Evolutionary conservation across 2,888 invertebrate species (phyloP).

Genomic region (Melanargia galathea): DNA sequence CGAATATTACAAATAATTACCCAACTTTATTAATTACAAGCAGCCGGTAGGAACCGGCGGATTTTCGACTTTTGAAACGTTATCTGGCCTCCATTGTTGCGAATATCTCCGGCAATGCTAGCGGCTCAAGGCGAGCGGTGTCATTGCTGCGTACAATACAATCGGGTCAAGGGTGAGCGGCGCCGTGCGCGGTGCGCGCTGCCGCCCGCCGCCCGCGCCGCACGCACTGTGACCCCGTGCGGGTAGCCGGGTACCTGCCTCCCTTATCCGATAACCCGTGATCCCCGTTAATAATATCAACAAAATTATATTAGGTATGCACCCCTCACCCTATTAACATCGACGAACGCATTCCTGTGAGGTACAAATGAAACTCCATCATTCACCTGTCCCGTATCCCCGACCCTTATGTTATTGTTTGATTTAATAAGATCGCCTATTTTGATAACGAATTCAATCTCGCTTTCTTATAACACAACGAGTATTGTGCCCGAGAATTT

Average conservation of each 20-base stretch:
- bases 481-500: constrained; percentile 29
- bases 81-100: constrained; percentile 83
- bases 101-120: constrained; percentile 82
- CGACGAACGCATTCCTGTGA: constrained; percentile 60
- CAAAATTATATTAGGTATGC: constrained; percentile 62
- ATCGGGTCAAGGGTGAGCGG: constrained; percentile 77
- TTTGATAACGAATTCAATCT: constrained; percentile 38
- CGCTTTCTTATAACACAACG: constrained; percentile 28
- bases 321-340: constrained; percentile 53
- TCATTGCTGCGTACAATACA: constrained; percentile 81
- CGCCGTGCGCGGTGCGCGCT: no score
- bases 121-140: constrained; percentile 81
- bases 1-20: constrained; percentile 52
- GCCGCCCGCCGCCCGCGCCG: constrained; percentile 48
- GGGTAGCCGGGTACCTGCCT: constrained; percentile 60
- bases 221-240: constrained; percentile 50
- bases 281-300: constrained; percentile 50
- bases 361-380: constrained; percentile 60
- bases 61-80: constrained; percentile 81
- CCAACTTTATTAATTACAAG: constrained; percentile 72
- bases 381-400: constrained; percentile 71
- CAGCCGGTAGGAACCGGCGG: constrained; percentile 71
- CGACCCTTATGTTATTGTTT: constrained; percentile 55
- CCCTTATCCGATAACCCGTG: constrained; percentile 72
- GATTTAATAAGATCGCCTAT: constrained; percentile 57